A percentile compares a stretch with the other conserved stretches of the same genome.
These are phyloP conservation scores for Macroramphosus scolopax DNA, from an alignment of 2,797 vertebrate species.

Conservation along the genomic window DNA sequence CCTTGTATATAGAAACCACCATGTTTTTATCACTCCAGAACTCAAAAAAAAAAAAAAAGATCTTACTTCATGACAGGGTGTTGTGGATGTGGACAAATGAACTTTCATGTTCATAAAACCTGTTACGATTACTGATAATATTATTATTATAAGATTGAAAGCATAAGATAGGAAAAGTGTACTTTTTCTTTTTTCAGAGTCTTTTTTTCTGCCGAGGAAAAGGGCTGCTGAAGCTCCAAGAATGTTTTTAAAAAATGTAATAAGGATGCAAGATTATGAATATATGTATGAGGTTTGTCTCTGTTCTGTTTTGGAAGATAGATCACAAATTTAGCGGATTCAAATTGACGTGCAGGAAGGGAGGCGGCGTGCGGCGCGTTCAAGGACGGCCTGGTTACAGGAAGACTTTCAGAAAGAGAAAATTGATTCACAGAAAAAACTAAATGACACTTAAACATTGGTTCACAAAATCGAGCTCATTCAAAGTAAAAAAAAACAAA, in stretches of 20 bases:
- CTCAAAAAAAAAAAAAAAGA: conserved; percentile 32
- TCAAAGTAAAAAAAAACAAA: conserved; percentile 1
- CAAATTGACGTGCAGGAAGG: conserved; percentile 23
- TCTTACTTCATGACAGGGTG: conserved; percentile 53
- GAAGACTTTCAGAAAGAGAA: too few relatives aligned
- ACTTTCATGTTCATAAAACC: conserved; percentile 54
- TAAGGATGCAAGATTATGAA: conserved; percentile 66
- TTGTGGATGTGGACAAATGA: conserved; percentile 61
- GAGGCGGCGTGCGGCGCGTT: conserved; percentile 47
- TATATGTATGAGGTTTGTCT: conserved; percentile 67
- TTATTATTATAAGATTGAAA: conserved; percentile 44
- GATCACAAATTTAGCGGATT: conserved; percentile 42
- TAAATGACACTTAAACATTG: too few relatives aligned
- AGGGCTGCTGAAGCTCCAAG: conserved; percentile 76
- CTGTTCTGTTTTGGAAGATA: conserved; percentile 61
- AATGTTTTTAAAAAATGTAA: conserved; percentile 79
- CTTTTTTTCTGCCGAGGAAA: conserved; percentile 69
- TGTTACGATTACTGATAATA: conserved; percentile 41
- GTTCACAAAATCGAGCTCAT: too few relatives aligned
- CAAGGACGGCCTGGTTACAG: too few relatives aligned
- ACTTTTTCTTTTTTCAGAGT: conserved; percentile 61
- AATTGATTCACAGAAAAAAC: too few relatives aligned
- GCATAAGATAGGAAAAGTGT: conserved; percentile 47
- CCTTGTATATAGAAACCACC: conserved; percentile 68
- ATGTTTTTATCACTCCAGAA: conserved; percentile 65